A percentile compares a stretch with the other conserved stretches of the same genome.
Conservation (phyloP, 2,888 invertebrate species). For the Bombylius discolor region DNA sequence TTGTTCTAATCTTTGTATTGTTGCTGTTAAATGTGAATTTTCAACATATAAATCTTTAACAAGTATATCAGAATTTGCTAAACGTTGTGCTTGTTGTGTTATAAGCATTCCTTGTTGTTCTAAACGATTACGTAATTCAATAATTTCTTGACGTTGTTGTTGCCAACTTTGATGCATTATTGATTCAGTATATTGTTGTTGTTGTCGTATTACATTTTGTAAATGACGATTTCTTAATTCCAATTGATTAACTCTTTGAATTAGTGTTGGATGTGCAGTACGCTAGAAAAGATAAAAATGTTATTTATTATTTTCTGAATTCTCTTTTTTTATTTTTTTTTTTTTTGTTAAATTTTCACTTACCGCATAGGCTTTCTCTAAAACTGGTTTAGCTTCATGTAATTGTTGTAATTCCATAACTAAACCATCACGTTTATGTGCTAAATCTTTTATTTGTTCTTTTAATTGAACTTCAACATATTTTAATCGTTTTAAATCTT, state of each 20-base stretch:
- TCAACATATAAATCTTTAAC: constrained; percentile 75
- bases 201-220: constrained; percentile 47
- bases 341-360: constrained; percentile 10
- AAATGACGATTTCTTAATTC: constrained; percentile 50
- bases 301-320: background rate
- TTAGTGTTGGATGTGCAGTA: constrained; percentile 33
- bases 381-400: constrained; percentile 35
- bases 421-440: constrained; percentile 33
- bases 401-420: constrained; percentile 38
- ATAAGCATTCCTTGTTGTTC: constrained; percentile 38
- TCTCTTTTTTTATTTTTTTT: background rate
- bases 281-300: constrained; percentile 20
- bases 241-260: constrained; percentile 38
- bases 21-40: constrained; percentile 63
- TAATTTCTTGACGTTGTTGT: constrained; percentile 36
- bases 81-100: constrained; percentile 47
- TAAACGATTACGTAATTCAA: constrained; percentile 39
- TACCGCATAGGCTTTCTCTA: constrained; percentile 37
- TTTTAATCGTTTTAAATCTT: constrained; percentile 34
- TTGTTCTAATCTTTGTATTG: constrained; percentile 36
- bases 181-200: constrained; percentile 50
- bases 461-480: constrained; percentile 32
- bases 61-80: constrained; percentile 59
- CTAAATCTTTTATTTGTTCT: constrained; percentile 34
- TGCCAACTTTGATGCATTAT: constrained; percentile 43